Conservation (phyloP, 2,113 vertebrate genomes). For the Ibidorhyncha struthersii region DNA sequence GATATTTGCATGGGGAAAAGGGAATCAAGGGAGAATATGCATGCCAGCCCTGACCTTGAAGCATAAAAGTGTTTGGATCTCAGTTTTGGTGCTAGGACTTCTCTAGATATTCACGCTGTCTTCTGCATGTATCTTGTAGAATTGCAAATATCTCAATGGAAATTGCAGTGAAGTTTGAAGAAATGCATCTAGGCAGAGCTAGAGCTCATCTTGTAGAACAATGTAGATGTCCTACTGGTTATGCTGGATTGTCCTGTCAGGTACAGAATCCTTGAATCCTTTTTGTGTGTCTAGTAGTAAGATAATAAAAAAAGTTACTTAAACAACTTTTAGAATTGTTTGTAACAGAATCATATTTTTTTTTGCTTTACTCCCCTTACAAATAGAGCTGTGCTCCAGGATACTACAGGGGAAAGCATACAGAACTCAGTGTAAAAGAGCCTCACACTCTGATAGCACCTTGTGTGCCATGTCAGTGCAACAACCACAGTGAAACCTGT, state of each 20-base stretch:
- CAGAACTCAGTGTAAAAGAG: constrained; percentile 47
- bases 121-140: constrained; percentile 62
- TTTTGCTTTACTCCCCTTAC: background rate
- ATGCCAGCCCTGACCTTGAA: background rate
- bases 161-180: constrained; percentile 75
- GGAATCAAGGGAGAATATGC: background rate
- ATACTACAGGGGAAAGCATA: constrained; percentile 78
- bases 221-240: constrained; percentile 87
- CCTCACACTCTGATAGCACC: constrained; percentile 57
- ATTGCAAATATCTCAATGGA: constrained; percentile 93
- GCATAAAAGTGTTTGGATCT: background rate
- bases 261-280: constrained; percentile 63
- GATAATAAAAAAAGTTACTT: background rate
- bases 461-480: constrained; percentile 88
- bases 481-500: constrained; percentile 88
- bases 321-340: background rate
- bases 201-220: constrained; percentile 82
- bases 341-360: background rate
- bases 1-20: background rate
- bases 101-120: background rate
- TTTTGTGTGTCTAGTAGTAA: background rate
- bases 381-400: constrained; percentile 87
- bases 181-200: constrained; percentile 22
- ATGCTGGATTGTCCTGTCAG: constrained; percentile 92
- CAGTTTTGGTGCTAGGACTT: background rate